Conservation (phyloP, 2,113 vertebrate genomes). For the Chaenogobius annularis region DNA sequence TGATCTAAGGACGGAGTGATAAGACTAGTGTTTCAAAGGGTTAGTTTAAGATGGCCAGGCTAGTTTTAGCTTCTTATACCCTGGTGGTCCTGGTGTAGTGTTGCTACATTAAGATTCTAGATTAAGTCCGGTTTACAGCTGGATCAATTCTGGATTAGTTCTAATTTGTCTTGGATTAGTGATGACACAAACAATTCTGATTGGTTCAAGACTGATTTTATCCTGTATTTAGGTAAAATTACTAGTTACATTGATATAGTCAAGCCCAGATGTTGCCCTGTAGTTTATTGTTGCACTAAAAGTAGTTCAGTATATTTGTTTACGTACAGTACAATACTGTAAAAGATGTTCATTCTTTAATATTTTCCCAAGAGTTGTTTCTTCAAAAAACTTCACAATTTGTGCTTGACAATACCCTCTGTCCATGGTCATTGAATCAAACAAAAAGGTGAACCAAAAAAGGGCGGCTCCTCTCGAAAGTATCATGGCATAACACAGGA, state of each 20-base stretch:
- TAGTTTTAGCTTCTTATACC: background rate
- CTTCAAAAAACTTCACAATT: background rate
- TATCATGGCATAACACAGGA: background rate
- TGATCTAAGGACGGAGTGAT: conserved; percentile 38
- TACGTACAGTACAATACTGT: background rate
- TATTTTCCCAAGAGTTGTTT: background rate
- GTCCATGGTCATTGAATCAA: background rate
- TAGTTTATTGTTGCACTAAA: background rate
- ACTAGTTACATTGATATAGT: background rate
- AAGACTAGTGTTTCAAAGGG: conserved; percentile 4
- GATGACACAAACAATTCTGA: background rate
- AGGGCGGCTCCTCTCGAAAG: background rate
- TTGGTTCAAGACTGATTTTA: background rate
- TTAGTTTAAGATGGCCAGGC: background rate
- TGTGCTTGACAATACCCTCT: background rate
- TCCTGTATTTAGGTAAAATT: background rate
- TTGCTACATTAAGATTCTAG: background rate
- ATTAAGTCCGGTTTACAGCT: conserved; percentile 3
- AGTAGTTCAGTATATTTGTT: background rate
- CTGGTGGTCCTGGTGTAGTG: background rate
- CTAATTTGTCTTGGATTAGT: background rate
- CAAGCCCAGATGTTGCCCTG: background rate
- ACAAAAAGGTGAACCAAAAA: background rate
- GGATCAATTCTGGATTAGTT: background rate
- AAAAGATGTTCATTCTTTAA: too few relatives aligned